Base-by-base conservation (phyloP, 2,113 vertebrate genomes). In the Pachycephala philippinensis region DNA sequence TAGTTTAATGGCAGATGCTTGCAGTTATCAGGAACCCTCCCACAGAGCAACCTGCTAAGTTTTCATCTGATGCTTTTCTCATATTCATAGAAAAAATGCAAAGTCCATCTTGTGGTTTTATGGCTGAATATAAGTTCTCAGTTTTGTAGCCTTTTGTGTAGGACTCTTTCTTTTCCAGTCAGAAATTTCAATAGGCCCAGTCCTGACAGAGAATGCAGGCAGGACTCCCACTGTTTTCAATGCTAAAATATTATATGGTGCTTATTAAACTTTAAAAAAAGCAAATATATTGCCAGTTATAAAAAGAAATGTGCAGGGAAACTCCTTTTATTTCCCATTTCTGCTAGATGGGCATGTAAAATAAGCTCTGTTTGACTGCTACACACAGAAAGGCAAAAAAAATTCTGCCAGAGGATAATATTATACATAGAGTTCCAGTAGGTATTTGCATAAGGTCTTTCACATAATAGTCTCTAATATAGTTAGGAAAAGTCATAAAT, bases 401-500 rank as follows among this genome's bases (percentile, higher is more conserved):
- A 57, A 33, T 50, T 87, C 74, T 97, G 61, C 70, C 74, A 85
- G 64, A 86, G 50, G 45, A 94, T 72, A 88, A 47, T 61, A 85
- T 57, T 72, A 57, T 74, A 80, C 75, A 72, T 76, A 91, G 59
- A 72, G 90, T 92, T 93, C 70, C 75, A 80, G 82, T 74, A 63
- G 47, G n/a, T 90, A 88, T 96, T 95, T 95, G 82, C 85, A 86
- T 95, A 76, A 94, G 39, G 47, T 83, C 50, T 93, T 96, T 91
- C 85, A 88, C 59, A 64, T 91, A 63, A 33, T 30, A 63, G 50
- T 79, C 39, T 80, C 47, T 82, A 80, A 91, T 54, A 83, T 14
- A 59, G 50, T 70, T 80, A 59, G 47, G 70, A 82, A 91, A 93
- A 89, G 54, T 61, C 39, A 70, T 50, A 83, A 88, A 72, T 87